phyloP scores from a whole-genome alignment of 2,797 vertebrate species.

The Antrozous pallidus region DNA sequence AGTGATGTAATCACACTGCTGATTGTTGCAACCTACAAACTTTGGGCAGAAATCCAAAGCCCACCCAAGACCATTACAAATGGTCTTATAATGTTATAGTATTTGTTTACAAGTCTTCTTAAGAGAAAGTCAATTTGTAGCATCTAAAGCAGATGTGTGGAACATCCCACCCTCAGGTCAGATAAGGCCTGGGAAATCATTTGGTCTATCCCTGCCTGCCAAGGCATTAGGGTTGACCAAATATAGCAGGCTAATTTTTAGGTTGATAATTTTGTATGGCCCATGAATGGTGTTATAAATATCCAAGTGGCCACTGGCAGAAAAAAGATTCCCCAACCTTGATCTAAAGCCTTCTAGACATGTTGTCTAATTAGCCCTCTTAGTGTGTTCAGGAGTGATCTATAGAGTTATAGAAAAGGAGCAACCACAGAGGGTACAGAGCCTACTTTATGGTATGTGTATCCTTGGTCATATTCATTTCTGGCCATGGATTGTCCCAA shows the following conservation, averaged over 20 bases:
- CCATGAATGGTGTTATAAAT: no score
- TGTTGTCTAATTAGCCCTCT: conserved; percentile 51
- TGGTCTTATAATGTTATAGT: conserved; percentile 66
- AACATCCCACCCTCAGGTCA: no score
- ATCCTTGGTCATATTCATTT: background rate
- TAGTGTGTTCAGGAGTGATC: background rate
- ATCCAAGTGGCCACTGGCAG: no score
- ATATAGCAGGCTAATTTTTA: no score
- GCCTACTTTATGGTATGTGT: background rate
- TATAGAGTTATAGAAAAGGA: background rate
- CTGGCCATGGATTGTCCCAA: no score
- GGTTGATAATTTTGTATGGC: no score
- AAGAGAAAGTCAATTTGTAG: conserved; percentile 60
- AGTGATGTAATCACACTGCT: conserved; percentile 42
- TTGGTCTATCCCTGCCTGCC: no score
- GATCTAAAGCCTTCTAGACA: conserved; percentile 47
- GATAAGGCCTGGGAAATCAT: no score
- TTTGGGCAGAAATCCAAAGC: conserved; percentile 67
- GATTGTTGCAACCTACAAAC: conserved; percentile 44
- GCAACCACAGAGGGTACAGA: background rate
- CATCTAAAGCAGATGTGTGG: background rate
- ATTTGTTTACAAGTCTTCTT: conserved; percentile 62
- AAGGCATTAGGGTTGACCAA: no score
- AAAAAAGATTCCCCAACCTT: no score
- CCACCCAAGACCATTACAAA: conserved; percentile 69